phyloP scores from a whole-genome alignment of 1,140 invertebrate species.

The Tetraneura akinire region DNA sequence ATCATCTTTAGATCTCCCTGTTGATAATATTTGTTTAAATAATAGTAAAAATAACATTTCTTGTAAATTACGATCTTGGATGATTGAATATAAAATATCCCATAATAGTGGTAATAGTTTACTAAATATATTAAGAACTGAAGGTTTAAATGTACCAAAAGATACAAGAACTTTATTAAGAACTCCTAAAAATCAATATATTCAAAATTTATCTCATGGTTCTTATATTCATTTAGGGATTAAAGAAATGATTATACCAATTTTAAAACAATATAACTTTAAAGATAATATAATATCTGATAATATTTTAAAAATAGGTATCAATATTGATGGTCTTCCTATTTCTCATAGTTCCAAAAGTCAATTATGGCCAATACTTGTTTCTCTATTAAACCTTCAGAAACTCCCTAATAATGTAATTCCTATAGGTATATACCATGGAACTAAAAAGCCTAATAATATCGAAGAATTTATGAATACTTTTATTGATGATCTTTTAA shows the following conservation, averaged over 20 bases:
- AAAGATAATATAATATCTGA: no score
- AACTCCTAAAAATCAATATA: slow-evolving; percentile 6
- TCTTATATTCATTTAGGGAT: slow-evolving; percentile 14
- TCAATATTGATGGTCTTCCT: slow-evolving; percentile 1
- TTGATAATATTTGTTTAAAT: no score
- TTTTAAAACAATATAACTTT: slow-evolving; percentile 2
- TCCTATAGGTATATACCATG: slow-evolving; percentile 22
- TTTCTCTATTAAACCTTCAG: slow-evolving; percentile 14
- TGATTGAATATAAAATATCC: no score
- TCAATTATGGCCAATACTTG: slow-evolving; percentile 11
- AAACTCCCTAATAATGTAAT: background rate
- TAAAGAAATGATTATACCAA: background rate
- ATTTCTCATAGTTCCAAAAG: background rate
- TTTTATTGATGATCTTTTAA: slow-evolving; percentile 1
- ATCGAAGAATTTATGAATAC: slow-evolving; percentile 16
- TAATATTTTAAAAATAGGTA: slow-evolving; percentile 57
- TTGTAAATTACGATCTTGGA: no score
- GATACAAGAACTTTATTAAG: background rate
- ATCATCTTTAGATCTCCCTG: no score
- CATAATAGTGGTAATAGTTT: no score
- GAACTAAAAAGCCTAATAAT: background rate
- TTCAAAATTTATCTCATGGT: background rate
- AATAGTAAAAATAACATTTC: no score
- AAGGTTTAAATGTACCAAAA: slow-evolving; percentile 2
- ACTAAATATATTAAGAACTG: background rate